Base-by-base conservation (phyloP, 2,888 invertebrate species). In the Eupithecia insigniata region DNA sequence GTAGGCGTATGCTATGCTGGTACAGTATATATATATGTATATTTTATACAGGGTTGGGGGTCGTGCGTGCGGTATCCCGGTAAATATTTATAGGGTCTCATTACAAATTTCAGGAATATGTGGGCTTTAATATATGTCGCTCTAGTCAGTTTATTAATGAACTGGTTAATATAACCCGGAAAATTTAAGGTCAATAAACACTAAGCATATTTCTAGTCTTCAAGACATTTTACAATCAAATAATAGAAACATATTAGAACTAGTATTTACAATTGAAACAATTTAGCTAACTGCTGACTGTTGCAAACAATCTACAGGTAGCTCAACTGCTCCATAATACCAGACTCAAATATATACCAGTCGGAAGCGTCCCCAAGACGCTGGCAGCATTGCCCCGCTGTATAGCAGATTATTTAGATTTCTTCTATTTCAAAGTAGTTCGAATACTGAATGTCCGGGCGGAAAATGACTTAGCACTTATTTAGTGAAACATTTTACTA, bases 41-140 rank as follows among this genome's bases (percentile, higher is more conserved):
- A 43, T 39, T 46, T n/a, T 22, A 51, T 51, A 51, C 10, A 12
- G 22, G 51, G 51, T 10, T 22, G 51, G 22, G 51, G 55, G 55
- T 26, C 26, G 55, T 12, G 22, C 26, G 55, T 39, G 22, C 26
- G 55, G 55, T 55, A 22, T n/a, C 22, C 22, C 46, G n/a, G 46
- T 51, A 22, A 51, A 51, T 51, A 51, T 51, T 51, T 51, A 51
- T 51, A 55, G 55, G 55, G 55, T 55, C 26, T 55, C 55, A 55
- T 55, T 26, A 26, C 14, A 55, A 55, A 55, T 55, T 26, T 26
- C 55, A 55, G 26, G 26, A 5, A 55, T 55, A 55, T 55, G 55
- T 55, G 12, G 26, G 26, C 22, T 51, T 16, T n/a, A 7, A 32
- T 32, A 5, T n/a, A 46, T 18, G 8, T 10, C n/a, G 14, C 58